Evolutionary conservation across 2,113 vertebrate genomes (phyloP), one percentile per base, ranked within the genome.

Genomic region (Phoxinus phoxinus): DNA sequence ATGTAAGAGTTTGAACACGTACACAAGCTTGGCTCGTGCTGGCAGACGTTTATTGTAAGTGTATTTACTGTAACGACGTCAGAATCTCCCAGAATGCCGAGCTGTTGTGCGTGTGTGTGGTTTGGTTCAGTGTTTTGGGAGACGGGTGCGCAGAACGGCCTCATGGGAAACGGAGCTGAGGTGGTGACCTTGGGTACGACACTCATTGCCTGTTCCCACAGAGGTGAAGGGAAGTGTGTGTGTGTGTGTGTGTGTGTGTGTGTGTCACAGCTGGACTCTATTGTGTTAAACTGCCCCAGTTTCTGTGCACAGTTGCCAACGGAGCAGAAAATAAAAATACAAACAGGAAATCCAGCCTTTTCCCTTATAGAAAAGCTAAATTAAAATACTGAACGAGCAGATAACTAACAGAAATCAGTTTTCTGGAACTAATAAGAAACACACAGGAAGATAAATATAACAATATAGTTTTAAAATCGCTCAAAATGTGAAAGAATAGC

Each of bases 211-310:
- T 72, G 87, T 90, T 90, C 89, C 86, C 88, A 89, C 87, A 71
- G 69, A 81, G 69, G 59, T 80, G 75, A 89, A 78, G 87, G 86
- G 75, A 89, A 86, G 77, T 86, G 32, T 73, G 87, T 79, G 75
- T 53, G 78, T 77, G 67, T 79, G 37, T 84, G 80, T 83, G 69
- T 86, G 37, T 84, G 80, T 83, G 69, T 86, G 82, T 72, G 56
- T n/a, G 82, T 80, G 12, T 58, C 44, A 75, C 78, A 56, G 77
- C 75, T 86, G 74, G 46, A 58, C 23, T 21, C 85, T 67, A 90
- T 90, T 90, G 85, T 90, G 59, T 72, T 82, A 69, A 79, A 85
- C 77, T 86, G 85, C 76, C 85, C 78, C 82, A 41, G 86, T 84
- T 88, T 81, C 84, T 86, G 23, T n/a, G 56, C 58, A 63, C 46